phyloP scores from a whole-genome alignment of 2,113 vertebrate species.

The Toxotes chatareus region DNA sequence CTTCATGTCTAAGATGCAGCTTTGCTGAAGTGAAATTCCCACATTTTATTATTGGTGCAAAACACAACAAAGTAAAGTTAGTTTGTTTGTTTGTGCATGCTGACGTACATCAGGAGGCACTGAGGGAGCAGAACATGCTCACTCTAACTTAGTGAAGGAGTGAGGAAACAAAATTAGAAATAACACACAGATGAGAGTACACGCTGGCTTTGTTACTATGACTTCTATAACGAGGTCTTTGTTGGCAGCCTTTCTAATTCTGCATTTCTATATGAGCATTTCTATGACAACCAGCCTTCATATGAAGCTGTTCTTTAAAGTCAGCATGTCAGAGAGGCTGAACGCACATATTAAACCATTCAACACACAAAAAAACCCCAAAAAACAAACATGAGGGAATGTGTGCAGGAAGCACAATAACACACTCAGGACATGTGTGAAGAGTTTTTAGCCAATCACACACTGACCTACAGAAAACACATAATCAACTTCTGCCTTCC shows the following conservation, averaged over 20 bases:
- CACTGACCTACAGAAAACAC: no score
- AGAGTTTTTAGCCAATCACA: no score
- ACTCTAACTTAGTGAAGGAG: no score
- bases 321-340: neutral
- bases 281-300: constrained; percentile 56
- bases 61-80: no score
- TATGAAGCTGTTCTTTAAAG: neutral
- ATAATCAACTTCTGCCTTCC: no score
- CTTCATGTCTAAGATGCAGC: no score
- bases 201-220: constrained; percentile 38
- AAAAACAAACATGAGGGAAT: neutral
- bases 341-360: neutral
- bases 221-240: constrained; percentile 44
- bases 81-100: no score
- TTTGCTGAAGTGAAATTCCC: no score
- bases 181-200: neutral
- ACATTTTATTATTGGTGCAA: no score
- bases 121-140: no score
- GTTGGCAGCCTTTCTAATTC: constrained; percentile 29
- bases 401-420: neutral
- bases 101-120: no score
- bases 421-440: neutral
- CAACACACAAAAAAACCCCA: neutral
- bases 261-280: constrained; percentile 25
- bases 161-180: no score